Percentiles rank a stretch among this genome's conserved stretches.
Conservation (phyloP, 64 coral and sea anemone genomes). For the Hydrozoanthus tunicans region DNA sequence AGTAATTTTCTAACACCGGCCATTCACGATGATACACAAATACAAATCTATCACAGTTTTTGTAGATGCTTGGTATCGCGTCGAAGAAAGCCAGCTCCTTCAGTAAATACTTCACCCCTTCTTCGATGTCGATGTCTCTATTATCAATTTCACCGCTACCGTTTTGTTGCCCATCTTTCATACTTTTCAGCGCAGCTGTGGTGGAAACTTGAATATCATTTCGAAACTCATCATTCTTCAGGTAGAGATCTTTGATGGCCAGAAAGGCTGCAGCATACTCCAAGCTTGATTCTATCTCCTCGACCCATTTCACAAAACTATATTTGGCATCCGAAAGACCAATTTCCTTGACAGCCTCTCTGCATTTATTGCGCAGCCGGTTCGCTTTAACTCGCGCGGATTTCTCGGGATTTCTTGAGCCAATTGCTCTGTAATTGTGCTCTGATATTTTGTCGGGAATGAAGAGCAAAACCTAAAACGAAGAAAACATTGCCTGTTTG, state of each 20-base stretch:
- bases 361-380: constrained; percentile 75
- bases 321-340: background rate
- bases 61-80: constrained; percentile 55
- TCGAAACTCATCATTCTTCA: constrained; percentile 36
- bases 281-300: constrained; percentile 57
- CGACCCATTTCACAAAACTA: constrained; percentile 66
- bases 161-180: constrained; percentile 61
- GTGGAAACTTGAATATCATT: constrained; percentile 62
- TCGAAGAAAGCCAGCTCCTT: constrained; percentile 79
- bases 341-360: constrained; percentile 54
- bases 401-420: constrained; percentile 81
- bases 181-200: constrained; percentile 49
- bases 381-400: constrained; percentile 74
- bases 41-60: constrained; percentile 77
- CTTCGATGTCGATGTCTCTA: constrained; percentile 44
- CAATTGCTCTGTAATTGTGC: constrained; percentile 70
- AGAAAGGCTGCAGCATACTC: constrained; percentile 54
- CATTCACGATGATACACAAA: constrained; percentile 79
- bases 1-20: constrained; percentile 73
- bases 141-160: background rate
- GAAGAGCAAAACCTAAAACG: constrained; percentile 55
- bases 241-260: constrained; percentile 29
- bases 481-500: background rate
- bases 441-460: constrained; percentile 84
- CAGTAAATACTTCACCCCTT: constrained; percentile 70